A percentile compares a stretch with the other conserved stretches of the same genome.
phyloP scores from a whole-genome alignment of 53 echinoderm and acorn worm genomes.

The Temnopleurus reevesii region DNA sequence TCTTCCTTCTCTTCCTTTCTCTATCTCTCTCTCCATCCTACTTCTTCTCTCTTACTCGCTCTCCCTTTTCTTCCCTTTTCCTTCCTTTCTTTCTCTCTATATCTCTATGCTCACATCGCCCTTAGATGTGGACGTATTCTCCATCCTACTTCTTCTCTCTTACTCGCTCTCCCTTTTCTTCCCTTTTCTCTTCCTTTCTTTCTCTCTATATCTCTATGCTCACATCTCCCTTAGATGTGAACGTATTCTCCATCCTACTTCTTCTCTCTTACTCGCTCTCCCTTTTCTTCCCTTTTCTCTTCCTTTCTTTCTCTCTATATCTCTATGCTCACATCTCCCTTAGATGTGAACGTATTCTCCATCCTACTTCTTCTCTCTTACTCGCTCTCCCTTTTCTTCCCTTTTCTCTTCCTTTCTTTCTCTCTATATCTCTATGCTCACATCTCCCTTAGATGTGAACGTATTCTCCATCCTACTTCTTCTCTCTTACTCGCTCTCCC shows the following conservation, averaged over 20 bases:
- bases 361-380: too few relatives aligned
- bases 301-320: neutral
- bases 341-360: neutral
- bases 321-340: neutral
- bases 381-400: too few relatives aligned
- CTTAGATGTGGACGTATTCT: neutral
- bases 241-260: too few relatives aligned
- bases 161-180: too few relatives aligned
- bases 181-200: too few relatives aligned
- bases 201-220: neutral
- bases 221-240: neutral
- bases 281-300: too few relatives aligned
- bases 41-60: neutral
- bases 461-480: too few relatives aligned
- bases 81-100: neutral
- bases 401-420: neutral
- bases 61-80: neutral
- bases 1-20: neutral
- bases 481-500: too few relatives aligned
- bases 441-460: neutral
- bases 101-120: neutral
- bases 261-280: too few relatives aligned
- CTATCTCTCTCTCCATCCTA: neutral
- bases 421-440: neutral
- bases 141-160: too few relatives aligned